These are phyloP conservation scores for Lepidurus apus DNA, from an alignment of 1,140 invertebrate genomes.

Conservation along the genomic window DNA sequence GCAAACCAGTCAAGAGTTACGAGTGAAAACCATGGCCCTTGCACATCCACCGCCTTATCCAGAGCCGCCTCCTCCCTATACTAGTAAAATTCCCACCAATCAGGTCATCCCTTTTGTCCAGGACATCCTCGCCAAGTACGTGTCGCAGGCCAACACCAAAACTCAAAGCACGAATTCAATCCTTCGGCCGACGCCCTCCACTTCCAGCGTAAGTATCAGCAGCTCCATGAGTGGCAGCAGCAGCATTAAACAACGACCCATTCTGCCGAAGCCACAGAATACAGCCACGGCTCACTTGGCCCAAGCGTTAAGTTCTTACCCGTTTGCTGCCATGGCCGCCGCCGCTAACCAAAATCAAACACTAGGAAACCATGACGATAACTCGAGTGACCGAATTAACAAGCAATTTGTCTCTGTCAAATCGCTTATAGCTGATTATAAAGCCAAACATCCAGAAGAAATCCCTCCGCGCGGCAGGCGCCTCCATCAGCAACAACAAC, in stretches of 20 bases:
- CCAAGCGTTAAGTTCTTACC: constrained; percentile 7
- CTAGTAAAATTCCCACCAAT: constrained; percentile 36
- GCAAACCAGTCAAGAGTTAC: neutral
- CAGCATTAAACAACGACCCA: constrained; percentile 41
- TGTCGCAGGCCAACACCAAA: neutral
- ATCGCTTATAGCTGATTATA: constrained; percentile 74
- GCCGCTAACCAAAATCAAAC: neutral
- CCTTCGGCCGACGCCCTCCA: constrained; percentile 30
- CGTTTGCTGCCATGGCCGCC: neutral
- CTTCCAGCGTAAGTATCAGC: constrained; percentile 36
- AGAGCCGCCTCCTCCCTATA: neutral
- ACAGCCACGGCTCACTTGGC: constrained; percentile 31
- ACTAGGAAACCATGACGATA: neutral
- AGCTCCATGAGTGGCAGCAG: constrained; percentile 35
- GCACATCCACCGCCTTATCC: constrained; percentile 28
- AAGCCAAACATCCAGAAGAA: constrained; percentile 48
- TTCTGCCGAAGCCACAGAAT: constrained; percentile 42
- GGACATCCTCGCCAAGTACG: constrained; percentile 34
- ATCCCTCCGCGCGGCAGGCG: constrained; percentile 37
- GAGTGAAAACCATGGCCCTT: neutral
- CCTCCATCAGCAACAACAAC: constrained; percentile 15
- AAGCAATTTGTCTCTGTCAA: constrained; percentile 66
- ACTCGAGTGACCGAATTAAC: neutral
- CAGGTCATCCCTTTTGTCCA: constrained; percentile 36
- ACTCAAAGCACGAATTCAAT: constrained; percentile 27